These are phyloP conservation scores for Sminthurinus aureus DNA, from an alignment of 2,888 invertebrate species.

Conservation along the genomic window DNA sequence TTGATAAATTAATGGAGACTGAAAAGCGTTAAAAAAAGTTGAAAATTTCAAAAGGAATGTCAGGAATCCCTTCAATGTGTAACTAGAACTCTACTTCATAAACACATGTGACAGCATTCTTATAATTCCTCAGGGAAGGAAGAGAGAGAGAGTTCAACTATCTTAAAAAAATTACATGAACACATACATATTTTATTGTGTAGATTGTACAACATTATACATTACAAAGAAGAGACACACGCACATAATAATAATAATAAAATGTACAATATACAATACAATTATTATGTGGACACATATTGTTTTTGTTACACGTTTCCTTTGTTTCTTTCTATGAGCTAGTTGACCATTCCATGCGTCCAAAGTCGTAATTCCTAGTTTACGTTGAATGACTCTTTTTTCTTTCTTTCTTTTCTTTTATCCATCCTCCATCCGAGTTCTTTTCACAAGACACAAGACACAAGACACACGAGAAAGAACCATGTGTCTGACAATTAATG, in stretches of 20 bases:
- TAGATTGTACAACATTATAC: too few relatives aligned
- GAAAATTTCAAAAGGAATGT: conserved; percentile 29
- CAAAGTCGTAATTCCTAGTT: neutral
- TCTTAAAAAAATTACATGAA: too few relatives aligned
- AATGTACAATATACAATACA: too few relatives aligned
- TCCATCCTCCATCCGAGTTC: neutral
- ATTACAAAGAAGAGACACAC: too few relatives aligned
- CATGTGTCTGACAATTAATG: conserved; percentile 39
- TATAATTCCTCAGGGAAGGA: conserved; percentile 4
- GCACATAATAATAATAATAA: too few relatives aligned
- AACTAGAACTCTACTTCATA: conserved; percentile 20
- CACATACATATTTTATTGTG: too few relatives aligned
- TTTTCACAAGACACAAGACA: too few relatives aligned
- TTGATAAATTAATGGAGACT: conserved; percentile 30
- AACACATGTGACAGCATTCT: conserved; percentile 34
- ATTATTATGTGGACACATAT: too few relatives aligned
- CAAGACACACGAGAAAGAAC: conserved; percentile 19
- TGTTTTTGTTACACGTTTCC: neutral
- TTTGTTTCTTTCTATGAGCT: neutral
- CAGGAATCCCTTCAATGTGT: conserved; percentile 24
- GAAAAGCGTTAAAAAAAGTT: conserved; percentile 32
- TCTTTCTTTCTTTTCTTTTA: conserved; percentile 22
- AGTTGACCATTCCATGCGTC: neutral
- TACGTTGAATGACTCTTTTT: conserved; percentile 33
- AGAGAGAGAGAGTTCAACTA: too few relatives aligned